Evolutionary conservation across 2,888 invertebrate genomes (phyloP).

Genomic region (Ormia ochracea): DNA sequence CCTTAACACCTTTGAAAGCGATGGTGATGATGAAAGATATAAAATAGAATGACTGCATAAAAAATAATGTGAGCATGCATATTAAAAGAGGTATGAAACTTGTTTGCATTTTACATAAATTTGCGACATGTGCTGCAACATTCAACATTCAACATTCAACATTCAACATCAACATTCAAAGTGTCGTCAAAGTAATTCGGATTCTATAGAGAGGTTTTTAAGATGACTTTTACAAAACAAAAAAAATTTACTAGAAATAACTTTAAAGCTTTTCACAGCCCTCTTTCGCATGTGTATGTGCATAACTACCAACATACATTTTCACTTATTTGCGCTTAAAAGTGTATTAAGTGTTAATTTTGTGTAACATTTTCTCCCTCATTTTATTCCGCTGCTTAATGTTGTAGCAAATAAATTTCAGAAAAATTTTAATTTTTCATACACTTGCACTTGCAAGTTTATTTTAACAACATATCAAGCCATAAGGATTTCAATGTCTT

Average conservation of each 20-base stretch:
- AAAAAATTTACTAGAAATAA: constrained; percentile 3
- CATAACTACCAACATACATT: not conserved
- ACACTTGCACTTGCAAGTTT: constrained; percentile 14
- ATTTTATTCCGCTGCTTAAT: not conserved
- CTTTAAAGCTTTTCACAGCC: not conserved
- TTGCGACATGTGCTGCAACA: constrained; percentile 62
- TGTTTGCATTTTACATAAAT: constrained; percentile 61
- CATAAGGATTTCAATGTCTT: constrained; percentile 48
- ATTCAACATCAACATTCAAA: no score
- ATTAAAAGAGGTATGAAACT: constrained; percentile 22
- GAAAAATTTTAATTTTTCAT: constrained; percentile 26
- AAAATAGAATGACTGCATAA: constrained; percentile 21
- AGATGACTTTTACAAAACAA: not conserved
- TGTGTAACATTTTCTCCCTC: constrained; percentile 16
- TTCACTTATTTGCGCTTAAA: not conserved
- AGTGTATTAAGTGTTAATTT: constrained; percentile 58
- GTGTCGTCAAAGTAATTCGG: constrained; percentile 50
- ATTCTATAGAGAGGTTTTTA: not conserved
- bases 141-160: no score
- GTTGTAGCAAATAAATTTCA: constrained; percentile 19
- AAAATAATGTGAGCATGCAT: constrained; percentile 2
- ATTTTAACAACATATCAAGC: constrained; percentile 7
- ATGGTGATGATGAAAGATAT: not conserved
- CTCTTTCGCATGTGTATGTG: not conserved
- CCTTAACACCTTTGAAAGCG: not conserved